Evolutionary conservation across 2,113 vertebrate species (phyloP).

Genomic region (Himantopus leucocephalus): DNA sequence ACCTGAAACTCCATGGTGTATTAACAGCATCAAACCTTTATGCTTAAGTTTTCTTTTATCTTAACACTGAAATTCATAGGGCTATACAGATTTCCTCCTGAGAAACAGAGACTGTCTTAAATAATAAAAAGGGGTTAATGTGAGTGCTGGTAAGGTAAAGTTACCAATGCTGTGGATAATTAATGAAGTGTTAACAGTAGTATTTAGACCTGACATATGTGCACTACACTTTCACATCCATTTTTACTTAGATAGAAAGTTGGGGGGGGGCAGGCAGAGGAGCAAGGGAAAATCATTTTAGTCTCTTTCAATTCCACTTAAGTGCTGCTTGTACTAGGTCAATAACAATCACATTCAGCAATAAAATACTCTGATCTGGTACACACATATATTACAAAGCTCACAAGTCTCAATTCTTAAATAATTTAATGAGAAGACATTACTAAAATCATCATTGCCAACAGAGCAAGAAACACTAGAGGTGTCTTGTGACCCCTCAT

Average conservation of each 20-base stretch:
- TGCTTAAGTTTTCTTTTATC: neutral
- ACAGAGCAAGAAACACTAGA: neutral
- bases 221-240: neutral
- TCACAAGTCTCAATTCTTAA: neutral
- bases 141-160: neutral
- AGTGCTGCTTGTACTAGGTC: neutral
- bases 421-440: neutral
- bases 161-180: neutral
- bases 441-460: neutral
- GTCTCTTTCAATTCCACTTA: neutral
- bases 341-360: neutral
- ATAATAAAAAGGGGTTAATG: neutral
- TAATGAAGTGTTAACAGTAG: neutral
- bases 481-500: fast-evolving
- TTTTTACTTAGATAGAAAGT: neutral
- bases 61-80: neutral
- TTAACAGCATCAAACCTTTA: neutral
- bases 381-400: neutral
- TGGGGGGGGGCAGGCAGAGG: fast-evolving
- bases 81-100: neutral
- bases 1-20: neutral
- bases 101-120: neutral
- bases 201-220: neutral
- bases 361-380: neutral
- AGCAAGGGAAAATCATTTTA: neutral